These are phyloP conservation scores for Eudemis profundana DNA, from an alignment of 2,888 invertebrate genomes.

Conservation along the genomic window DNA sequence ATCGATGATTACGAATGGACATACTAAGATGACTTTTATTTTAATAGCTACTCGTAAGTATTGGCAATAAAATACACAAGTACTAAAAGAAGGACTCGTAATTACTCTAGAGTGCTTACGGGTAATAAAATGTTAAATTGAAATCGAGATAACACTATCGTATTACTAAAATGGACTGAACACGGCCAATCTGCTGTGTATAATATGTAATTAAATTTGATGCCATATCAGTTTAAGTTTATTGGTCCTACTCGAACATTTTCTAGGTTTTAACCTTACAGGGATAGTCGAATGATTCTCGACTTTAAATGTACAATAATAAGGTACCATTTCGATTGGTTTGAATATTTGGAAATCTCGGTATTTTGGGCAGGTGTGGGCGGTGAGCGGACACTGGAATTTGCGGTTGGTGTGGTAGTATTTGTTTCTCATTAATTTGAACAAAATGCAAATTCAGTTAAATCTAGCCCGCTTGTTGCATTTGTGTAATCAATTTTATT, in stretches of 20 bases:
- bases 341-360: background rate
- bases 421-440: conserved; percentile 29
- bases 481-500: conserved; percentile 4
- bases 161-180: conserved; percentile 10
- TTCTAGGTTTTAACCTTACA: conserved; percentile 8
- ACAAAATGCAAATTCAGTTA: conserved; percentile 12
- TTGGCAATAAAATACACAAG: background rate
- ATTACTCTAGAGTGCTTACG: conserved; percentile 6
- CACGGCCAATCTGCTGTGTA: conserved; percentile 7
- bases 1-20: background rate
- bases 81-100: conserved; percentile 5
- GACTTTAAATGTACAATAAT: background rate
- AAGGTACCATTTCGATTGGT: background rate
- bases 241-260: conserved; percentile 1
- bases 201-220: conserved; percentile 21
- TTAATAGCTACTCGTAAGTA: background rate
- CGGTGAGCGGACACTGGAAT: conserved; percentile 10
- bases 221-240: conserved; percentile 5
- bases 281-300: background rate
- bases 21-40: background rate
- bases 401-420: conserved; percentile 11
- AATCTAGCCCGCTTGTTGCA: conserved; percentile 8
- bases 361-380: conserved; percentile 16
- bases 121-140: conserved; percentile 19
- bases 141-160: conserved; percentile 28